Conservation (phyloP, 1,140 invertebrate genomes). For the Ptiloglossa arizonensis region DNA sequence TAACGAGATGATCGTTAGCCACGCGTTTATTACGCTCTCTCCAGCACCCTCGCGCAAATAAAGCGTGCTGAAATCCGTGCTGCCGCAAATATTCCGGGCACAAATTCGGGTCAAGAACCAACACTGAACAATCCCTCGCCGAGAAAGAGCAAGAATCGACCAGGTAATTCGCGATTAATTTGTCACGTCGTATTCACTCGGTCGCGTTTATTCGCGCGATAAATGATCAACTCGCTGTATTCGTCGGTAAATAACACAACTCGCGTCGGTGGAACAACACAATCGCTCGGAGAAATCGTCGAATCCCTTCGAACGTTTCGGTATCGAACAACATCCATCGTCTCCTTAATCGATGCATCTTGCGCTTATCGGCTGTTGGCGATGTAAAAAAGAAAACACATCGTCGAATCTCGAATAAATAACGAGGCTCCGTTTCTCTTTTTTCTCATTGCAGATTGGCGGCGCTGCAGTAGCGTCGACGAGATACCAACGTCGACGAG, state of each 20-base stretch:
- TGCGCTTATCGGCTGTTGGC: background rate
- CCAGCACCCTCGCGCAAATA: slow-evolving; percentile 30
- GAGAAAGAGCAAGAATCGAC: background rate
- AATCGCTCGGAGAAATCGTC: too few species aligned
- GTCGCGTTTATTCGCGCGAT: too few species aligned
- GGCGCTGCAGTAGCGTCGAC: slow-evolving; percentile 33
- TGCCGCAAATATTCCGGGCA: slow-evolving; percentile 8
- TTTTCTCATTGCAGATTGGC: slow-evolving; percentile 53
- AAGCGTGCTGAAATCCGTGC: slow-evolving; percentile 44
- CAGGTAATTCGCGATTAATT: slow-evolving; percentile 4
- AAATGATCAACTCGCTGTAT: too few species aligned
- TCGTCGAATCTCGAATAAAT: slow-evolving; percentile 14
- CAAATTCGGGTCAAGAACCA: slow-evolving; percentile 44
- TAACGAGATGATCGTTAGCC: slow-evolving; percentile 57
- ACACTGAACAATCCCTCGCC: background rate
- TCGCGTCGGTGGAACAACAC: too few species aligned
- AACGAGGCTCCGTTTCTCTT: slow-evolving; percentile 25
- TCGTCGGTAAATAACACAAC: too few species aligned
- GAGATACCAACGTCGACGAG: slow-evolving; percentile 41
- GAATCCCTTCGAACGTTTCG: too few species aligned
- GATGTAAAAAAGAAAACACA: background rate
- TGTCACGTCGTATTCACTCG: too few species aligned
- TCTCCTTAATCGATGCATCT: background rate
- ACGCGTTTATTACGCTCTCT: slow-evolving; percentile 46
- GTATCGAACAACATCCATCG: too few species aligned